A percentile compares a stretch with the other conserved stretches of the same genome.
Conservation (phyloP, 2,113 vertebrate genomes). For the Lampris megalopsis region DNA sequence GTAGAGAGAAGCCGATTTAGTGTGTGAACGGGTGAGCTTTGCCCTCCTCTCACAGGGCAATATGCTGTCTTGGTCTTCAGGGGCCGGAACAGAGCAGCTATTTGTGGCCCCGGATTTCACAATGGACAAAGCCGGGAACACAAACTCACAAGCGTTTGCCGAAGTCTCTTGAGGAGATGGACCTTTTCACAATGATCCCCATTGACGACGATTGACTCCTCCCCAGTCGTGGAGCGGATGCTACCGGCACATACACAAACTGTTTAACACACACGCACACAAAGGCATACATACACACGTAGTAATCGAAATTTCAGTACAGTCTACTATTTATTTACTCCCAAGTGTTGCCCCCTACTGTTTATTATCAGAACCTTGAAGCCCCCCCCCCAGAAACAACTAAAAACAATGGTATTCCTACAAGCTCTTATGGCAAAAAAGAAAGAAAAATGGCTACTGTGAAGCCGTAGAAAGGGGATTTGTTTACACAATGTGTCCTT, state of each 20-base stretch:
- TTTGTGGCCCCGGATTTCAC: slow-evolving; percentile 63
- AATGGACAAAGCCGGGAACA: slow-evolving; percentile 72
- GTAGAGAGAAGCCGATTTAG: slow-evolving; percentile 37
- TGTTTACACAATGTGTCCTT: slow-evolving; percentile 32
- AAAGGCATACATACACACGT: slow-evolving; percentile 5
- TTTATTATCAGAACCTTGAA: too few species aligned
- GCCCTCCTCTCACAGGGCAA: slow-evolving; percentile 15
- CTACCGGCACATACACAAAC: slow-evolving; percentile 20
- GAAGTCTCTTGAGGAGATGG: slow-evolving; percentile 68
- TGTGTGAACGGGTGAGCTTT: slow-evolving; percentile 33
- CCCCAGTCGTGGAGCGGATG: slow-evolving; percentile 56
- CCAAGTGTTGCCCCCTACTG: too few species aligned
- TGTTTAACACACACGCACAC: slow-evolving; percentile 4
- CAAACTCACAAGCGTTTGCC: slow-evolving; percentile 61
- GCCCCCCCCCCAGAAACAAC: too few species aligned
- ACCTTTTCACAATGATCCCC: slow-evolving; percentile 69
- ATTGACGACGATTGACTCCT: slow-evolving; percentile 61
- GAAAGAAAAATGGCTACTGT: not conserved
- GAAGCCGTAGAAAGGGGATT: slow-evolving; percentile 57
- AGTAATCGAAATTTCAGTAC: slow-evolving; percentile 13
- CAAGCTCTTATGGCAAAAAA: not conserved
- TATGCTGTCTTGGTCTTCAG: slow-evolving; percentile 38
- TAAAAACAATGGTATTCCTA: not conserved
- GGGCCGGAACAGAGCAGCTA: slow-evolving; percentile 54
- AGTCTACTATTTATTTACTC: slow-evolving; percentile 28